These are phyloP conservation scores for Aythya fuligula DNA, from an alignment of 2,797 vertebrate genomes.

Conservation along the genomic window DNA sequence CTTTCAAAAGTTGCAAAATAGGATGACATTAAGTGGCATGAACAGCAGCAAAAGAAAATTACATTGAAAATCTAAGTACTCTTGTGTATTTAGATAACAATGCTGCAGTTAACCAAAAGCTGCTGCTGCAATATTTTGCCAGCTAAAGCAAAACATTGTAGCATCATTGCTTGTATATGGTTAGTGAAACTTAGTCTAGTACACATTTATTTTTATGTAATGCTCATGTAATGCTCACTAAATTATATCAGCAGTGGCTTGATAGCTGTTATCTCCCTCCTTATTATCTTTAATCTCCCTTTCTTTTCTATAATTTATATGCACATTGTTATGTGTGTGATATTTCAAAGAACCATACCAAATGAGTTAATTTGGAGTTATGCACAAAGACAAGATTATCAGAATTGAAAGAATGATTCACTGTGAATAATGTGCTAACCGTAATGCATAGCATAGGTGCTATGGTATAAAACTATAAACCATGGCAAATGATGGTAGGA, in stretches of 20 bases:
- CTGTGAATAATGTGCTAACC: not conserved
- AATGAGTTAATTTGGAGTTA: not conserved
- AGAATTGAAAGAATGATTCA: not conserved
- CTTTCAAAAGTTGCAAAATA: not conserved
- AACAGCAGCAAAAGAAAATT: not conserved
- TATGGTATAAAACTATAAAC: not conserved
- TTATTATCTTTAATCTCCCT: not conserved
- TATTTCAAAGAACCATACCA: not conserved
- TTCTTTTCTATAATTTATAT: not conserved
- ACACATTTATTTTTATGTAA: not conserved
- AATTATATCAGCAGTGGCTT: not conserved
- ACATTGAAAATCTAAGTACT: not conserved
- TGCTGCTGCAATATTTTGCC: not conserved
- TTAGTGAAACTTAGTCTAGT: not conserved
- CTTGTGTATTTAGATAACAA: not conserved
- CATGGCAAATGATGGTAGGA: not conserved
- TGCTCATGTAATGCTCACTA: not conserved
- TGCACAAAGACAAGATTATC: not conserved
- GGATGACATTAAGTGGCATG: not conserved
- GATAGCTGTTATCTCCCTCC: not conserved
- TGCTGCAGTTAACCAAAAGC: not conserved
- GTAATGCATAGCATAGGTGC: fast-evolving
- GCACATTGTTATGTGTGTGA: fast-evolving
- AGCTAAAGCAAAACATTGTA: not conserved
- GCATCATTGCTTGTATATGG: not conserved